Conservation (phyloP, 2,888 invertebrate species). For the Ctena decussata region DNA sequence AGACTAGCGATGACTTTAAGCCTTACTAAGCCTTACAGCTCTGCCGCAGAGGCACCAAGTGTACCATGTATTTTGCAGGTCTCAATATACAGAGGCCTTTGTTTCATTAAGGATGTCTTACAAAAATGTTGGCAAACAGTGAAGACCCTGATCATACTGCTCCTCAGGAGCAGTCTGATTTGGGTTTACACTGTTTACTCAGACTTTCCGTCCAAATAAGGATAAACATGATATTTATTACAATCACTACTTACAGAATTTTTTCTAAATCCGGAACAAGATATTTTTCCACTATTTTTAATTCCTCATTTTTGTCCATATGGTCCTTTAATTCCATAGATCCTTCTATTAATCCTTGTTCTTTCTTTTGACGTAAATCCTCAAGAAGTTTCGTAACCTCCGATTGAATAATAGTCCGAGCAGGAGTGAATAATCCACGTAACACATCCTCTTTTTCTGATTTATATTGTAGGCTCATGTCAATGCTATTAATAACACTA, state of each 20-base stretch:
- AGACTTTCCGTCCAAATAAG: too few relatives aligned
- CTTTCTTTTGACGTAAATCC: constrained; percentile 90
- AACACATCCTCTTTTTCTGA: constrained; percentile 96
- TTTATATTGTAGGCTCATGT: constrained; percentile 94
- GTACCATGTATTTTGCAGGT: too few relatives aligned
- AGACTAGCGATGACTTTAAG: too few relatives aligned
- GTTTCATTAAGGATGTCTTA: too few relatives aligned
- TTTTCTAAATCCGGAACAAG: constrained; percentile 92
- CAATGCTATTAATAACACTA: constrained; percentile 88
- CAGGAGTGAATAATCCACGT: constrained; percentile 94
- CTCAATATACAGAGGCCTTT: too few relatives aligned
- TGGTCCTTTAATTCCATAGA: constrained; percentile 91
- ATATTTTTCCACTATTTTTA: constrained; percentile 91
- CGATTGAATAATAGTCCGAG: constrained; percentile 93
- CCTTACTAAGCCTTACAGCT: too few relatives aligned
- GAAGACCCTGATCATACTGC: too few relatives aligned
- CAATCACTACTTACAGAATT: constrained; percentile 57
- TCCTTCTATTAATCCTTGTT: constrained; percentile 93
- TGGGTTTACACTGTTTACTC: too few relatives aligned
- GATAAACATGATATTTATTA: too few relatives aligned
- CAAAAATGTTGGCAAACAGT: too few relatives aligned
- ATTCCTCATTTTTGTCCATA: constrained; percentile 91
- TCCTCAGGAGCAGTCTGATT: too few relatives aligned
- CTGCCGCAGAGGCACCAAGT: too few relatives aligned
- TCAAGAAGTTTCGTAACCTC: constrained; percentile 93